phyloP scores from a whole-genome alignment of 2,888 invertebrate genomes.

The Amiota minor region DNA sequence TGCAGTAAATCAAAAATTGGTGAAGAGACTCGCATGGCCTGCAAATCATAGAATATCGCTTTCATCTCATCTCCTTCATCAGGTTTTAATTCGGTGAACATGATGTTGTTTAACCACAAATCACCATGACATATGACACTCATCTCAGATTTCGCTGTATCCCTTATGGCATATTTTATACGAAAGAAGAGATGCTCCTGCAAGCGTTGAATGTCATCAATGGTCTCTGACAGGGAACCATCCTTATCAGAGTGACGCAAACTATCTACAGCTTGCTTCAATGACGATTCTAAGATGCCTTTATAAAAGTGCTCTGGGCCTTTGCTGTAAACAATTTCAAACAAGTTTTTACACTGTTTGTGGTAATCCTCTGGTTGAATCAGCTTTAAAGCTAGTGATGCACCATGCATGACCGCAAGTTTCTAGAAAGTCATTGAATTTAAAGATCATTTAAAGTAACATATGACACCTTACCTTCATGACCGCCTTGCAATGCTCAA shows the following conservation, averaged over 20 bases:
- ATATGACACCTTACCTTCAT: slow-evolving; percentile 60
- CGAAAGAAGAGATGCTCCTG: slow-evolving; percentile 57
- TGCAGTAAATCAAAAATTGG: slow-evolving; percentile 71
- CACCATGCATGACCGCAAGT: slow-evolving; percentile 69
- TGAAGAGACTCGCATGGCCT: slow-evolving; percentile 70
- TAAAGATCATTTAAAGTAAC: neutral
- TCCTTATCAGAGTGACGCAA: slow-evolving; percentile 63
- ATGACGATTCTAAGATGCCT: slow-evolving; percentile 63
- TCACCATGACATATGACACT: slow-evolving; percentile 72
- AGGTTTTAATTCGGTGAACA: slow-evolving; percentile 58
- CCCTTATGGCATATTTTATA: slow-evolving; percentile 58
- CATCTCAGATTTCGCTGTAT: slow-evolving; percentile 52
- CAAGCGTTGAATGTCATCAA: slow-evolving; percentile 62
- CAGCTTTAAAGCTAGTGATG: slow-evolving; percentile 68
- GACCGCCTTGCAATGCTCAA: slow-evolving; percentile 67
- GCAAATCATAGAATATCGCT: slow-evolving; percentile 71
- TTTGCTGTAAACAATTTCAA: slow-evolving; percentile 69
- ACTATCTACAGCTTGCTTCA: slow-evolving; percentile 68
- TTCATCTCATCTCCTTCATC: slow-evolving; percentile 42
- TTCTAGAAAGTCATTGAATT: slow-evolving; percentile 55
- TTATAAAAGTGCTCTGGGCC: slow-evolving; percentile 67
- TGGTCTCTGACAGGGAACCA: slow-evolving; percentile 63
- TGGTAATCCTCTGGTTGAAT: slow-evolving; percentile 55
- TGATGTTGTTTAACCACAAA: slow-evolving; percentile 72
- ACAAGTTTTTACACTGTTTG: slow-evolving; percentile 53